Base-by-base conservation (phyloP, 2,888 invertebrate species). In the Nesidiocoris tenuis region DNA sequence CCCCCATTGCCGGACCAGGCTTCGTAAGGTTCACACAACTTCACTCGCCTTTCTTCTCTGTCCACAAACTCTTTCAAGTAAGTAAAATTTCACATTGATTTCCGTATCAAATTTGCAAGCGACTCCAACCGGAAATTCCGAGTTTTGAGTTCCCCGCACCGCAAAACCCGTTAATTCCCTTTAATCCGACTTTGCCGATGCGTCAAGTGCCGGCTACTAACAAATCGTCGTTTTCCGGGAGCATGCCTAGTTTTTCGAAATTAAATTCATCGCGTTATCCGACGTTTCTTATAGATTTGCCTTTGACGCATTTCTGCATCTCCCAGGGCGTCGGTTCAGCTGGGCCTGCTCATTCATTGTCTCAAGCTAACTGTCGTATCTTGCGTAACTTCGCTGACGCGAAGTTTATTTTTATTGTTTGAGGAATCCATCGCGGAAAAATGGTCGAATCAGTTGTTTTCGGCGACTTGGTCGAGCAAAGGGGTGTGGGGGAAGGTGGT, bases 1-100 rank as follows among this genome's bases (percentile, higher is more conserved):
- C 63, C 63, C 72, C 72, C 72, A 72, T 72, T 72, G 72, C 72
- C 72, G 61, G 19, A 39, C 72, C 72, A 72, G 72, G 72, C 72
- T 72, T 72, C 72, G 54, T 72, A 61, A 72, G 63, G 72, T 61
- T 63, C 61, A 72, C 63, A 63, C 61, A 23, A 72, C 61, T 22
- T 63, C 63, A 55, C 63, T 54, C 72, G 63, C 72, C 63, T 72
- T 70, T 59, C 25, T 70, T 57, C 70, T 57, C 59, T 70, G 54
- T 70, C 24, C 57, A 70, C 70, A 70, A 70, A 57, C 59, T 70
- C 70, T 70, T 24, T 59, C 70, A 70, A 70, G 70, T 70, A 70
- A 70, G 70, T 70, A 57, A 54, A 59, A 55, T 22, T 12, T 1
- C 16, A 25, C 1, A 65, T 65, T 54, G 18, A 63, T 24, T 16